Evolutionary conservation across 2,113 vertebrate genomes (phyloP), one percentile per base, ranked within the genome.

Genomic region (Cepphus grylle): DNA sequence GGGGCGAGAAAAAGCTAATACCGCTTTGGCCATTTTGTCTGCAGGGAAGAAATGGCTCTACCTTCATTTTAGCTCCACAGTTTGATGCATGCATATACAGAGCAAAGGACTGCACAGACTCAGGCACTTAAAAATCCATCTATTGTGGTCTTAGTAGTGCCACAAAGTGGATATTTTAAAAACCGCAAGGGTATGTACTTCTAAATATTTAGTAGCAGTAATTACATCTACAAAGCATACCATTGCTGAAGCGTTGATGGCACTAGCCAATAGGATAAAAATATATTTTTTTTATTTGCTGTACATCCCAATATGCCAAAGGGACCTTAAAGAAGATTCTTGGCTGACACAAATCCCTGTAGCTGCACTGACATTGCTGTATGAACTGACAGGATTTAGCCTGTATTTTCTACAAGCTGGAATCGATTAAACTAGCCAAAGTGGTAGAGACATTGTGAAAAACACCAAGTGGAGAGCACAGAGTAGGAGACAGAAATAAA

Each of bases 141-240:
- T 93, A 16, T 40, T 87, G 71, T 82, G 81, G 83, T 66, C 73
- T 93, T 94, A 81, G 62, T 50, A 77, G 86, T 80, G 86, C 86
- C 95, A 93, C 70, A 80, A 87, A 87, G 65, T 86, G 49, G 78
- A 25, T 94, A 91, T 79, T 95, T 95, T 58, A 84, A 84, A 94
- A 94, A 72, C 63, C 61, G 0, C 91, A 91, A n/a, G 81, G 56
- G 56, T 55, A 79, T 1, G 34, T 89, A 82, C 53, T 95, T 77
- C 74, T 53, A 95, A 97, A 95, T 80, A 94, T 93, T 97, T 94
- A 96, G 71, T 43, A 91, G 56, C 1, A 4, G 47, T 73, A 91
- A 96, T 82, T 93, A 55, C 89, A 95, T 66, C 94, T 94, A 80
- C 86, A 96, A 95, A 96, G 91, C 93, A 93, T 72, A 70, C 62